A percentile compares a stretch with the other conserved stretches of the same genome.
phyloP scores from a whole-genome alignment of 2,113 vertebrate species.

The Rhineura floridana region DNA sequence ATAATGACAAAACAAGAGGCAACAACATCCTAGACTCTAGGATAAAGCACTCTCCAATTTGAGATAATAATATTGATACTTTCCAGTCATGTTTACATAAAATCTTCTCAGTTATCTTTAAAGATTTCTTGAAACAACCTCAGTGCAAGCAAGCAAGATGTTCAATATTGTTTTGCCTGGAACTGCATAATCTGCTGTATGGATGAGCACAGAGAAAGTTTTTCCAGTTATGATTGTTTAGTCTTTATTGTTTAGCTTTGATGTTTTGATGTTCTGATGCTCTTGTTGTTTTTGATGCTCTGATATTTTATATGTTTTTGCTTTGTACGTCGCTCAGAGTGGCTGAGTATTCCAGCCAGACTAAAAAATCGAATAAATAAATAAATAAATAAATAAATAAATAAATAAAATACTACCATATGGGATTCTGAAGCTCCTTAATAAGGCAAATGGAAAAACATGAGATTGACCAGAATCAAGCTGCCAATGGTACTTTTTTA shows the following conservation, averaged over 20 bases:
- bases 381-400: too few relatives aligned
- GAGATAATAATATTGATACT: too few relatives aligned
- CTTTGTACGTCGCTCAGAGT: too few relatives aligned
- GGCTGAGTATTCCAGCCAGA: too few relatives aligned
- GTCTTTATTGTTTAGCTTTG: too few relatives aligned
- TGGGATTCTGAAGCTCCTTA: background rate
- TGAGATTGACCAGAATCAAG: background rate
- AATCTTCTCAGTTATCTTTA: background rate
- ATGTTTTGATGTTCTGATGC: too few relatives aligned
- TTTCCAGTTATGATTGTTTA: background rate
- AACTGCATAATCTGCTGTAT: background rate
- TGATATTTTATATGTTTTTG: too few relatives aligned
- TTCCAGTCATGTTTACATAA: background rate
- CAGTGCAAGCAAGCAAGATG: background rate
- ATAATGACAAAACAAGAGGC: background rate
- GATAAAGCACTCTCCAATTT: background rate
- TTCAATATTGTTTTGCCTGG: background rate
- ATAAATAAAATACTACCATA: too few relatives aligned
- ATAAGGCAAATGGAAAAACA: background rate
- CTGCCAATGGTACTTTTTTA: background rate
- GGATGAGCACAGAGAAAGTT: background rate
- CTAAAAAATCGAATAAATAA: too few relatives aligned
- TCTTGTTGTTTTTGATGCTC: too few relatives aligned
- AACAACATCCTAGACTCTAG: background rate
- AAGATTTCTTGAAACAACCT: background rate